Conservation (phyloP, 2,888 invertebrate species). For the Gastracanthus pulcherrimus region DNA sequence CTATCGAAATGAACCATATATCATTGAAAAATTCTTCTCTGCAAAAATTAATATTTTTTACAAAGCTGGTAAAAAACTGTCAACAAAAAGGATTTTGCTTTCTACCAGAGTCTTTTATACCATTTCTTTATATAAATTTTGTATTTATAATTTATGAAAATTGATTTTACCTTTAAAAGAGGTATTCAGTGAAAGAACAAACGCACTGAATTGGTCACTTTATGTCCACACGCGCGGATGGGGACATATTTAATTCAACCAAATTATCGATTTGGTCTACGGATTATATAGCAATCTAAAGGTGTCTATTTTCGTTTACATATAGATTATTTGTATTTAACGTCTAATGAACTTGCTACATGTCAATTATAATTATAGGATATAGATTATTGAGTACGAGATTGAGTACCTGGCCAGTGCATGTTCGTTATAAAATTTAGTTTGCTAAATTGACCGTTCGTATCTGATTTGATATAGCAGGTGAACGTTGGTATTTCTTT, state of each 20-base stretch:
- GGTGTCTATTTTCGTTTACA: constrained; percentile 21
- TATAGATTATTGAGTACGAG: constrained; percentile 1
- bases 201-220: too few species aligned
- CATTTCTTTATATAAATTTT: too few species aligned
- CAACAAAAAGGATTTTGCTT: too few species aligned
- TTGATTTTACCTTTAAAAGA: too few species aligned
- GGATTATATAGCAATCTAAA: constrained; percentile 20
- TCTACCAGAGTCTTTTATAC: too few species aligned
- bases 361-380: constrained; percentile 29
- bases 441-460: neutral
- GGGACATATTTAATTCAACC: neutral
- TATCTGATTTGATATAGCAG: neutral
- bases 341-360: constrained; percentile 30
- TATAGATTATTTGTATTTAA: constrained; percentile 40
- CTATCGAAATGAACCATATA: too few species aligned
- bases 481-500: neutral
- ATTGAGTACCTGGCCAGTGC: neutral
- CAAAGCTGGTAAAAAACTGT: too few species aligned
- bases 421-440: constrained; percentile 12
- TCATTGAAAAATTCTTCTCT: too few species aligned
- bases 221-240: neutral
- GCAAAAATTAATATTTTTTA: too few species aligned
- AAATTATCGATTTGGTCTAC: constrained; percentile 26
- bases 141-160: too few species aligned
- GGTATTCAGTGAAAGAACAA: too few species aligned